phyloP scores from a whole-genome alignment of 2,888 invertebrate genomes.

The Caenorhabditis sulstoni region DNA sequence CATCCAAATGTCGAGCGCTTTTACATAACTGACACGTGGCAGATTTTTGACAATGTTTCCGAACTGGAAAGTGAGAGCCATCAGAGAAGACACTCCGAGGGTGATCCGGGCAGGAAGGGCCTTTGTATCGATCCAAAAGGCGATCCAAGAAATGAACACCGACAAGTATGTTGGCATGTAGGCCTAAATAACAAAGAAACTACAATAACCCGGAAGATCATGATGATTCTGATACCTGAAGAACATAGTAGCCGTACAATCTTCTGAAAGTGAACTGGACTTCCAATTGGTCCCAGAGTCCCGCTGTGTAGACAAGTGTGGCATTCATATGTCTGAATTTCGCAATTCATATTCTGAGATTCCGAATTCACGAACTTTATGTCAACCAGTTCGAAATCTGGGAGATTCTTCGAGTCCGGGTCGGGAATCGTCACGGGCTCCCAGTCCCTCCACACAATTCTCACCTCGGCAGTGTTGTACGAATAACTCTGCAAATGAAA shows the following conservation, averaged over 20 bases:
- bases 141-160: slow-evolving; percentile 81
- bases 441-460: slow-evolving; percentile 80
- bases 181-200: slow-evolving; percentile 66
- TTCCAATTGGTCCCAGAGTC: slow-evolving; percentile 80
- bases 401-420: slow-evolving; percentile 77
- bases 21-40: slow-evolving; percentile 79
- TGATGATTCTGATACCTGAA: slow-evolving; percentile 70
- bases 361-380: slow-evolving; percentile 51
- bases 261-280: slow-evolving; percentile 79
- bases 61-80: slow-evolving; percentile 80
- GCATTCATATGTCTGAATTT: slow-evolving; percentile 71
- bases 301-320: slow-evolving; percentile 80
- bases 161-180: slow-evolving; percentile 80
- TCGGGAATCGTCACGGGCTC: slow-evolving; percentile 80
- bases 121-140: slow-evolving; percentile 81
- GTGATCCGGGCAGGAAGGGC: slow-evolving; percentile 80
- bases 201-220: background rate
- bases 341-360: background rate
- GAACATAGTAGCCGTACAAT: slow-evolving; percentile 80
- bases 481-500: slow-evolving; percentile 76
- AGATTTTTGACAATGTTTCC: slow-evolving; percentile 80
- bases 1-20: slow-evolving; percentile 80
- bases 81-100: slow-evolving; percentile 76
- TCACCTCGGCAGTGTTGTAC: slow-evolving; percentile 80
- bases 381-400: slow-evolving; percentile 79